Base-by-base conservation (phyloP, 2,888 invertebrate genomes). In the Minunthozetes semirufus region DNA sequence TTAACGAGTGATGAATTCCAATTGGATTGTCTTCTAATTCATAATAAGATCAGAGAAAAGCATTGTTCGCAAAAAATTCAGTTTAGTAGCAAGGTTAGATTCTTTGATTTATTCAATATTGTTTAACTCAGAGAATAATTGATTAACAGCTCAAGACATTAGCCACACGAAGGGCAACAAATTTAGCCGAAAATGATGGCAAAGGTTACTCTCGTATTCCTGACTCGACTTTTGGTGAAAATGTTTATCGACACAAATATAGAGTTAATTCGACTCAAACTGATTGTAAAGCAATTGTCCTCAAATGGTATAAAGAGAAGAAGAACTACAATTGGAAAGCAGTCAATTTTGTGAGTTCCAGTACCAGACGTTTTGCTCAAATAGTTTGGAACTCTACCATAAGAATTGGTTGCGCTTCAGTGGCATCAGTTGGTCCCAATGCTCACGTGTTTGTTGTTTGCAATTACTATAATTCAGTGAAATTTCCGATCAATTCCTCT, bases 361-460 rank as follows among this genome's bases (percentile, higher is more conserved):
- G 38, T 22, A 38, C 42, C 13, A 42, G 42, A 68, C 42, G 15
- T 2, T 68, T 68, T n/a, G 46, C 68, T 4, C 68, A 68, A 42
- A 6, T 68, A 5, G 22, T 68, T 1, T 68, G 68, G 68, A 68
- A 68, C 22, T 68, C 68, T 1, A 68, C 68, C 22, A 33, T 33
- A 68, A 68, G 46, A 46, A 22, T 68, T n/a, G 68, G 68, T 6
- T 68, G 68, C 42, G 68, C 68, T 68, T 68, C 68, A 1, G 68
- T 68, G 0, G 46, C 13, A 33, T 22, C 56, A 1, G 11, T 19
- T 50, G 56, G 56, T 56, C 13, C 3, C 11, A 33, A 5, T 9
- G 19, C 22, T 42, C n/a, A 22, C 15, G 22, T 68, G 11, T 68
- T 19, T n/a, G n/a, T 11, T 13, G 68, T 68, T 19, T 68, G 68